phyloP scores from a whole-genome alignment of 2,113 vertebrate genomes.

The Hippocampus abdominalis region DNA sequence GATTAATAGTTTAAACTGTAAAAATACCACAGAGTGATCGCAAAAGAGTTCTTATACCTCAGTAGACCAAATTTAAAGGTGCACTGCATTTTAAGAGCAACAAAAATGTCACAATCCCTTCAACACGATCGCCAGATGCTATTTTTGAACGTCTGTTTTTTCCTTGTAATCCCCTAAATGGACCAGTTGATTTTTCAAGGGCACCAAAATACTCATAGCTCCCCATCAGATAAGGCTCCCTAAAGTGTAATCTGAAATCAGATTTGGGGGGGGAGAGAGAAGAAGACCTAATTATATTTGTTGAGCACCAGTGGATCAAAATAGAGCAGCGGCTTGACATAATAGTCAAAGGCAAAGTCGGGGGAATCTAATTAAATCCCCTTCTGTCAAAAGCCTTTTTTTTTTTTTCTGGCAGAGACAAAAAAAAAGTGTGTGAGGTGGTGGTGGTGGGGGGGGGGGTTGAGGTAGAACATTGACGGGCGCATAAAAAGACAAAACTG shows the following conservation, averaged over 20 bases:
- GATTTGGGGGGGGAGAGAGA: constrained; percentile 20
- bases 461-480: constrained; percentile 31
- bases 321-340: constrained; percentile 58
- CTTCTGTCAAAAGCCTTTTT: constrained; percentile 60
- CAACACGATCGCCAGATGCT: not conserved
- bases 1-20: too few relatives aligned
- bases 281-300: constrained; percentile 65
- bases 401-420: constrained; percentile 54
- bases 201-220: constrained; percentile 43
- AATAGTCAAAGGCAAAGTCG: constrained; percentile 64
- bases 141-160: constrained; percentile 28
- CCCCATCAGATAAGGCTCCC: constrained; percentile 58
- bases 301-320: constrained; percentile 64
- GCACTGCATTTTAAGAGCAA: not conserved
- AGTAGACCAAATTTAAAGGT: too few relatives aligned
- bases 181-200: constrained; percentile 43
- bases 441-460: constrained; percentile 4
- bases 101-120: not conserved
- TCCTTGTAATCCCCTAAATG: constrained; percentile 24
- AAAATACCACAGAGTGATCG: too few relatives aligned
- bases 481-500: constrained; percentile 62
- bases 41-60: too few relatives aligned
- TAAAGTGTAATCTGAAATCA: constrained; percentile 61
- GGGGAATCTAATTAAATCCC: constrained; percentile 71
- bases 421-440: constrained; percentile 10